A percentile compares a stretch with the other conserved stretches of the same genome.
These are phyloP conservation scores for Psittacus erithacus DNA, from an alignment of 2,113 vertebrate species.

Conservation along the genomic window DNA sequence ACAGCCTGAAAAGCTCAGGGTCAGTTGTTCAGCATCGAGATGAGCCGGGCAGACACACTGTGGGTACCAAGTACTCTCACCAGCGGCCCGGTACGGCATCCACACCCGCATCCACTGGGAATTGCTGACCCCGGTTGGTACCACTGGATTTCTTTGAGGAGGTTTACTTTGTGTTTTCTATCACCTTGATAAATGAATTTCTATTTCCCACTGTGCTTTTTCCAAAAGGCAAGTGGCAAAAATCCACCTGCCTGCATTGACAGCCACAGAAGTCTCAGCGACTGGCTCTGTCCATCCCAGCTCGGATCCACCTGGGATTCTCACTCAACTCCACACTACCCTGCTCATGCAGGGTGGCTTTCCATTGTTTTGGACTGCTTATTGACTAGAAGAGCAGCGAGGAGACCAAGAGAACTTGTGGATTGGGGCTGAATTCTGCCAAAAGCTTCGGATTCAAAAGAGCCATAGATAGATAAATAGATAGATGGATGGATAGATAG, in stretches of 20 bases:
- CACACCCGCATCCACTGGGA: rapidly evolving
- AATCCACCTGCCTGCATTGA: rapidly evolving
- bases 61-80: neutral
- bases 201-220: neutral
- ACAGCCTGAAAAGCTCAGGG: neutral
- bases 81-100: neutral
- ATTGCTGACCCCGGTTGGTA: neutral
- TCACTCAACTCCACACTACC: rapidly evolving
- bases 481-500: neutral
- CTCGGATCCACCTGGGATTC: neutral
- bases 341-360: neutral
- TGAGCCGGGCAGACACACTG: neutral
- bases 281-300: neutral
- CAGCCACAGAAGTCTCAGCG: neutral
- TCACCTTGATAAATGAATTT: neutral
- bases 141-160: neutral
- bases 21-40: rapidly evolving
- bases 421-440: neutral
- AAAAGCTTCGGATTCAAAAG: neutral
- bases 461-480: neutral
- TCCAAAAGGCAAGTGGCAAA: neutral
- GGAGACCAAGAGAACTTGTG: neutral
- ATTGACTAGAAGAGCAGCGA: neutral
- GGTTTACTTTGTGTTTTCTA: neutral
- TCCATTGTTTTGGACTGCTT: rapidly evolving